Evolutionary conservation across 2,797 vertebrate genomes (phyloP).

Genomic region (Scomberomorus guttatus): DNA sequence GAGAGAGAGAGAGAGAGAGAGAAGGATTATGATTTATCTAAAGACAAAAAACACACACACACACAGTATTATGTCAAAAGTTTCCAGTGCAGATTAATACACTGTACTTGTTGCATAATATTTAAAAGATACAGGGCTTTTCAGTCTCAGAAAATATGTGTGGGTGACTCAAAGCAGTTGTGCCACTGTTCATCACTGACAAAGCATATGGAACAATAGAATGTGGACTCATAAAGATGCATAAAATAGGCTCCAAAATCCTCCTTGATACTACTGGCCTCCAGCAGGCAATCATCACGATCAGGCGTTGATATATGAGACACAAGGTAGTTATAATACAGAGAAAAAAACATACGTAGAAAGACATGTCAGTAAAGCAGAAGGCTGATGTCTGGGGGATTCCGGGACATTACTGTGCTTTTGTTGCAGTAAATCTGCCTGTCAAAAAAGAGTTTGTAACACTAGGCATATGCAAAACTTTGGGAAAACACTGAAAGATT

Average conservation of each 20-base stretch:
- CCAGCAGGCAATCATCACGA: not conserved
- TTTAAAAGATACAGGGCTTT: not conserved
- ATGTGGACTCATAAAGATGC: not conserved
- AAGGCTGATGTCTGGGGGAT: not conserved
- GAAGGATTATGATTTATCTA: not conserved
- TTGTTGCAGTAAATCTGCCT: not conserved
- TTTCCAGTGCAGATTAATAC: not conserved
- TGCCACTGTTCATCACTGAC: not conserved
- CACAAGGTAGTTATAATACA: too few species aligned
- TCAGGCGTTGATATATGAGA: not conserved
- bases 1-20: not conserved
- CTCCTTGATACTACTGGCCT: not conserved
- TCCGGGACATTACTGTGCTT: not conserved
- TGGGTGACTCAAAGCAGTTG: constrained; percentile 8
- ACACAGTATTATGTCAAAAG: not conserved
- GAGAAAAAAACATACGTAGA: not conserved
- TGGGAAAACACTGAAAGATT: not conserved
- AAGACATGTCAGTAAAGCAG: not conserved
- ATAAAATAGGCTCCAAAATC: not conserved
- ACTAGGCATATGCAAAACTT: not conserved
- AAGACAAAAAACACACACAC: not conserved
- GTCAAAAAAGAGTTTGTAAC: not conserved
- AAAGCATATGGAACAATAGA: not conserved
- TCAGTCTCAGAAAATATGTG: constrained; percentile 3
- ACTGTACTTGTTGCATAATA: constrained; percentile 13